Evolutionary conservation across 2,888 invertebrate genomes (phyloP).

Genomic region (Catocala fraxini): DNA sequence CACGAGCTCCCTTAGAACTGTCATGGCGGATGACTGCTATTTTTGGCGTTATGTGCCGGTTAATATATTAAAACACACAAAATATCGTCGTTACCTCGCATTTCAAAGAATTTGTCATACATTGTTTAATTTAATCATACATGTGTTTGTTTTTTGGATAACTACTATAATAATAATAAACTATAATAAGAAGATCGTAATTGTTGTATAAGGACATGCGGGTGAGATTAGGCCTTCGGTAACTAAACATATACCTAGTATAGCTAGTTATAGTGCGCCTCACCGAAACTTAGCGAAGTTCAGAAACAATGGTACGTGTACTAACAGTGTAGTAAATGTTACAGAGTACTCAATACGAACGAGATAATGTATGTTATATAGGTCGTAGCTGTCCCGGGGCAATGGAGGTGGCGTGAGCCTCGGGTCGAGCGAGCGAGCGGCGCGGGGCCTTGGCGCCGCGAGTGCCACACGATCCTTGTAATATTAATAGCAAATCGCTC

Average conservation of each 20-base stretch:
- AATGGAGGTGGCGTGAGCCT: not conserved
- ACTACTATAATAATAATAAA: not conserved
- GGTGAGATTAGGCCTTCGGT: constrained; percentile 39
- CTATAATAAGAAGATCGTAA: not conserved
- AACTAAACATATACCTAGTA: constrained; percentile 12
- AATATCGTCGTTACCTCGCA: no score
- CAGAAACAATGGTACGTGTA: constrained; percentile 9
- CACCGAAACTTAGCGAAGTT: constrained; percentile 14
- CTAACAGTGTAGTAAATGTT: constrained; percentile 14
- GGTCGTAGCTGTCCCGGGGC: not conserved
- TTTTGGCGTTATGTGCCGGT: no score
- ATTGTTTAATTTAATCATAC: no score
- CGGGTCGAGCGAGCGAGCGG: not conserved
- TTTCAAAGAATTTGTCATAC: no score
- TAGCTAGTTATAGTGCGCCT: constrained; percentile 9
- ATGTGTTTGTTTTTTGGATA: no score
- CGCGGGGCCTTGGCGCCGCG: not conserved
- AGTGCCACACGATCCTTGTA: constrained; percentile 1
- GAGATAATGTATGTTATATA: not conserved
- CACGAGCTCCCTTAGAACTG: no score
- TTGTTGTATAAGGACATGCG: constrained; percentile 36
- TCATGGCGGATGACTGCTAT: no score
- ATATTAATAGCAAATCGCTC: constrained; percentile 1
- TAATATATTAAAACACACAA: no score
- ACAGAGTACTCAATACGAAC: not conserved